Conservation (phyloP, 2,113 vertebrate species). For the Smithornis capensis region DNA sequence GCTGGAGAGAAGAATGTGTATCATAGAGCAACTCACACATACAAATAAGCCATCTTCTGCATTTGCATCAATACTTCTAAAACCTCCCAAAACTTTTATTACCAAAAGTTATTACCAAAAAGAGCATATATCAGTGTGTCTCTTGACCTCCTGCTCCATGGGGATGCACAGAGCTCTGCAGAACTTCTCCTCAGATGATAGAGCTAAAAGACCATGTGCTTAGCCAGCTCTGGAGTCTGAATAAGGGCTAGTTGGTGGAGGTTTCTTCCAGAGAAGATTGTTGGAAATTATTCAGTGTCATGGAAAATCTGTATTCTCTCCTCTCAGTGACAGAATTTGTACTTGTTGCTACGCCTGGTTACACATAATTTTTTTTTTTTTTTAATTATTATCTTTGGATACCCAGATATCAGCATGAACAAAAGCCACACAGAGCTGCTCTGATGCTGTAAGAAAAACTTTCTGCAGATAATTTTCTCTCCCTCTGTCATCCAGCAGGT, state of each 20-base stretch:
- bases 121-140: background rate
- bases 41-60: background rate
- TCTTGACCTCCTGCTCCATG: background rate
- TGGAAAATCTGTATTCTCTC: background rate
- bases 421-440: background rate
- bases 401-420: background rate
- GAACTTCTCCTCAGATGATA: background rate
- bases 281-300: background rate
- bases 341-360: background rate
- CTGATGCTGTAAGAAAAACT: background rate
- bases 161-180: background rate
- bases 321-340: background rate
- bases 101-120: background rate
- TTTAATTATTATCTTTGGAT: background rate
- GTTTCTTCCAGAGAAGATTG: background rate
- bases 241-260: background rate
- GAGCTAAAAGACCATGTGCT: background rate
- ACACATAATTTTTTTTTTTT: background rate
- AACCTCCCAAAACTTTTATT: background rate
- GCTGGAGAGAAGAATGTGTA: background rate
- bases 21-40: background rate
- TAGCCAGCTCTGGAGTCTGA: background rate
- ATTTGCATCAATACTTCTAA: background rate
- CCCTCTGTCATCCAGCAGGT: conserved; percentile 4
- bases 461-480: background rate